Base-by-base conservation (phyloP, 1,140 invertebrate species). In the Macrotrachela quadricornifera region DNA sequence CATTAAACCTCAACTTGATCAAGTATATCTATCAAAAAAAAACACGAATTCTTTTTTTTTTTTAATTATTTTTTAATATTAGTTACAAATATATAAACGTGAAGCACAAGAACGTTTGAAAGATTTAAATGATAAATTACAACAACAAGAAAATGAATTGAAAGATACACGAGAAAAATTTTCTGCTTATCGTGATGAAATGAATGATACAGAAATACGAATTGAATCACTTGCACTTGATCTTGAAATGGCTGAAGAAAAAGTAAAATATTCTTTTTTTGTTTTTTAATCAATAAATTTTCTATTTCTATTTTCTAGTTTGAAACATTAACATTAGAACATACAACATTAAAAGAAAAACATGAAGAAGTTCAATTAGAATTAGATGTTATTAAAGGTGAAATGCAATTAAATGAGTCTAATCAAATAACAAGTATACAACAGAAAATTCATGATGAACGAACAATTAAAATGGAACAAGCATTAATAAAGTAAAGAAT, bases 241-340 rank as follows among this genome's bases (percentile, higher is more conserved):
- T 66, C 94, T 92, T 67, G 91, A 96, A 75, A 95, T 96, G 88
- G 91, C 91, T 0, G 92, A 99, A 68, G 91, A 96, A 63, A 84
- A 90, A 65, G 74, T 83, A 0, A n/a, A n/a, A n/a, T n/a, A n/a
- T n/a, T n/a, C n/a, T n/a, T n/a, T n/a, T n/a, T n/a, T n/a, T n/a
- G n/a, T n/a, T n/a, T n/a, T n/a, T n/a, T n/a, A n/a, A n/a, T n/a
- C n/a, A n/a, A n/a, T n/a, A n/a, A n/a, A n/a, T n/a, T n/a, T n/a
- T n/a, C n/a, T n/a, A n/a, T n/a, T n/a, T n/a, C n/a, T n/a, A n/a
- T n/a, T n/a, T n/a, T n/a, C n/a, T n/a, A n/a, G n/a, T n/a, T n/a
- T n/a, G 91, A 95, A 69, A 81, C 80, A 0, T 66, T 94, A 11
- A 85, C 46, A 42, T 40, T 36, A n/a, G 44, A 53, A 47, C n/a